These are phyloP conservation scores for Coleophora flavipennella DNA, from an alignment of 2,888 invertebrate genomes.

Conservation along the genomic window DNA sequence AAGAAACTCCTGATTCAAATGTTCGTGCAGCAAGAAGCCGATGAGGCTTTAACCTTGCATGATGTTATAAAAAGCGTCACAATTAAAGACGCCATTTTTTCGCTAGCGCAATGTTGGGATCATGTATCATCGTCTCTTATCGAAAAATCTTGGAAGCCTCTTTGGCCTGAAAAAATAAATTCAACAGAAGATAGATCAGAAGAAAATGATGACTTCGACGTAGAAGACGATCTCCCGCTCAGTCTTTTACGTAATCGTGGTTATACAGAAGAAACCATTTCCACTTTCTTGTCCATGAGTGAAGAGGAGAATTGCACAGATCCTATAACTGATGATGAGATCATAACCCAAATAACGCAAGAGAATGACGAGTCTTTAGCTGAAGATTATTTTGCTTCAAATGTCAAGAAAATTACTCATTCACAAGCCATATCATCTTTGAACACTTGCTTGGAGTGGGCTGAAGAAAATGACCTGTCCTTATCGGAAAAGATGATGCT, in stretches of 20 bases:
- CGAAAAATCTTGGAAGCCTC: slow-evolving; percentile 10
- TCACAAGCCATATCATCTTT: too few relatives aligned
- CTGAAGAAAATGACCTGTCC: too few relatives aligned
- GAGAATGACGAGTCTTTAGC: slow-evolving; percentile 8
- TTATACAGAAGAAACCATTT: slow-evolving; percentile 10
- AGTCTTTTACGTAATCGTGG: slow-evolving; percentile 8
- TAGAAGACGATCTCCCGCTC: slow-evolving; percentile 10
- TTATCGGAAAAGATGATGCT: too few relatives aligned
- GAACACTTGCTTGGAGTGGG: too few relatives aligned
- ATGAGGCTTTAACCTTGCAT: too few relatives aligned
- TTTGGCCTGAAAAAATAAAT: slow-evolving; percentile 11
- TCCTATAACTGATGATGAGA: slow-evolving; percentile 13
- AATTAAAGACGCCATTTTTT: slow-evolving; percentile 12
- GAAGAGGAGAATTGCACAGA: slow-evolving; percentile 12
- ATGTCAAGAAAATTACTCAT: slow-evolving; percentile 10
- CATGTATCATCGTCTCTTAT: slow-evolving; percentile 4
- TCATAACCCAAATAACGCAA: slow-evolving; percentile 12
- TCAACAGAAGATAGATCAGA: slow-evolving; percentile 11
- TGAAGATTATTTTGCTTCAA: slow-evolving; percentile 7
- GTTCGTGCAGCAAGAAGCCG: not conserved
- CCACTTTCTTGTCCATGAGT: slow-evolving; percentile 8
- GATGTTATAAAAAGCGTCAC: slow-evolving; percentile 9
- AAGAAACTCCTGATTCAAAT: slow-evolving; percentile 8
- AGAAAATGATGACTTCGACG: slow-evolving; percentile 7
- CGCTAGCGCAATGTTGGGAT: slow-evolving; percentile 10